Base-by-base conservation (phyloP, 2,113 vertebrate species). In the Nesogale talazaci region DNA sequence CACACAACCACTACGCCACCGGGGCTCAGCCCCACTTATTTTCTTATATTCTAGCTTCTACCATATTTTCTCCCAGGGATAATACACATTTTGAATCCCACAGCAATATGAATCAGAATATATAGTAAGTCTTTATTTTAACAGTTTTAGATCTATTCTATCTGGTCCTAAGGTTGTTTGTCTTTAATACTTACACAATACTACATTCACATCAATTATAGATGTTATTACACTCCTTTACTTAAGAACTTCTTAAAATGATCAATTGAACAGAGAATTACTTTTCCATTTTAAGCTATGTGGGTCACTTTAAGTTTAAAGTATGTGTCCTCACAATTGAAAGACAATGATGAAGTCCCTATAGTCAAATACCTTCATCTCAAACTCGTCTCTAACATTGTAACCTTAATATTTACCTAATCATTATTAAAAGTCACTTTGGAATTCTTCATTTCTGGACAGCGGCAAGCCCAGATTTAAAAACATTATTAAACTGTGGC, bases 241-340 rank as follows among this genome's bases (percentile, higher is more conserved):
- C 23, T 65, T 92, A 22, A 88, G 78, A 93, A 0, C 20, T 85
- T 72, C 40, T 86, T 80, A 38, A 86, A 92, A 88, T 67, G 81
- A 82, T 72, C 0, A 9, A 10, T 83, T 90, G 42, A 82, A 56
- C 56, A 80, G 77, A 81, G 65, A 2, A 77, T 86, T 74, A n/a
- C n/a, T 57, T 4, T 15, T 57, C 38, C 83, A 42, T 88, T 83
- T 87, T 92, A 76, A 74, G 36, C 16, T 86, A 56, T 42, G 20
- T 12, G 3, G 5, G 74, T 90, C 52, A 52, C 23, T 86, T 34
- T 75, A 52, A 90, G 56, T 69, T 69, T 72, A 89, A 72, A 65
- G 11, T 7, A 2, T 4, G 72, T 70, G 8, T 52, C 59, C 20
- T 88, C 5, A 34, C 8, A 79, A 36, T 89, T 78, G 36, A 83